Conservation (phyloP, 2,113 vertebrate species). For the Scortum barcoo region DNA sequence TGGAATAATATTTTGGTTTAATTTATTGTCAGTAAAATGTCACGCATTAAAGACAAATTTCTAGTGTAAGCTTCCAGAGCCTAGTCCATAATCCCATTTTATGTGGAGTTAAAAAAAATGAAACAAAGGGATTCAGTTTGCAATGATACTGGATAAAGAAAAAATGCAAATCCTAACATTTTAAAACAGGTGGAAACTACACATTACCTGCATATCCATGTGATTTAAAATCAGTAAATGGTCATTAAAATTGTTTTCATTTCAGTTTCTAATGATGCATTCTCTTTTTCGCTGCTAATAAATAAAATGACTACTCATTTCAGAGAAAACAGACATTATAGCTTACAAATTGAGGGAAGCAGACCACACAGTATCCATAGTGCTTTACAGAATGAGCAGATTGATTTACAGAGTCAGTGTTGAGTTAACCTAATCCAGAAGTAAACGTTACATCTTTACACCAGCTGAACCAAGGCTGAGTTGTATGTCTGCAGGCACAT, state of each 20-base stretch:
- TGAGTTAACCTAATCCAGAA: slow-evolving; percentile 37
- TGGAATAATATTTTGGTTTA: neutral
- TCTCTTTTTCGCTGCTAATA: no score
- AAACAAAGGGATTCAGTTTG: neutral
- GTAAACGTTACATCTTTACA: slow-evolving; percentile 9
- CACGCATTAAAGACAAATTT: no score
- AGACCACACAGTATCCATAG: neutral
- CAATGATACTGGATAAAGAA: neutral
- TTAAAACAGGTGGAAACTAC: neutral
- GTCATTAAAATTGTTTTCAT: neutral
- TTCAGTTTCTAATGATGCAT: neutral
- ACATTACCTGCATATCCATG: neutral
- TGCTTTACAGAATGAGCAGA: neutral
- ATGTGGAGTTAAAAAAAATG: no score
- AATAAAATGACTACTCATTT: neutral
- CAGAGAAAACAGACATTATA: neutral
- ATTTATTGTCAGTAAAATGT: neutral
- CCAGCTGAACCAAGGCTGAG: no score
- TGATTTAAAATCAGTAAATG: neutral
- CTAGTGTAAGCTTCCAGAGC: no score
- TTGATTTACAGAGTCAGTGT: slow-evolving; percentile 20
- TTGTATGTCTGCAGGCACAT: neutral
- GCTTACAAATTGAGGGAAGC: neutral
- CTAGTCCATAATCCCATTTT: neutral
- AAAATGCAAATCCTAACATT: neutral